phyloP scores from a whole-genome alignment of 2,797 vertebrate species.

The Brachymystax lenok region DNA sequence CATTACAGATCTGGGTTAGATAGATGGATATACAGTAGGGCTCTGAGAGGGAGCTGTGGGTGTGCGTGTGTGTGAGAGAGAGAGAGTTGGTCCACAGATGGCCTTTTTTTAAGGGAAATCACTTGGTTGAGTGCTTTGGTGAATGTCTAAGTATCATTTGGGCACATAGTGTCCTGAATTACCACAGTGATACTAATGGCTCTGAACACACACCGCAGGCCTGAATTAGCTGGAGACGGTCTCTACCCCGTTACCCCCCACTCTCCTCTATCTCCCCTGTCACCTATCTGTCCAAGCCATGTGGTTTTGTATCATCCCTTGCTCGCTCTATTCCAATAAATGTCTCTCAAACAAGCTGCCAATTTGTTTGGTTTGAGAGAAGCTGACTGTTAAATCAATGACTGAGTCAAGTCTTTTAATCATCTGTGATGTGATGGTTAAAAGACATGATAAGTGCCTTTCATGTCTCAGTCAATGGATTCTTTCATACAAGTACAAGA shows the following conservation, averaged over 20 bases:
- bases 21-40: background rate
- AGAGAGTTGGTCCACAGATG: background rate
- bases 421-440: background rate
- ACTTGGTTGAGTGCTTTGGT: constrained; percentile 48
- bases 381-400: background rate
- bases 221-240: constrained; percentile 38
- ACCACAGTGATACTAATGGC: constrained; percentile 57
- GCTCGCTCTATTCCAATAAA: constrained; percentile 3
- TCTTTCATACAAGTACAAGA: background rate
- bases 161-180: constrained; percentile 60
- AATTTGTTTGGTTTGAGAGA: background rate
- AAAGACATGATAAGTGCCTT: background rate
- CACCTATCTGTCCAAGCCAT: too few relatives aligned
- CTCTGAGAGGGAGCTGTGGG: background rate
- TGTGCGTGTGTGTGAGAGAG: too few relatives aligned
- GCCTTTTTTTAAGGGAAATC: background rate
- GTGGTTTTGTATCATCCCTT: background rate
- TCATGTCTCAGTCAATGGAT: background rate
- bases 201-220: background rate
- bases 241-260: too few relatives aligned
- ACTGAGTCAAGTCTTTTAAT: background rate
- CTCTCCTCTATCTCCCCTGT: too few relatives aligned
- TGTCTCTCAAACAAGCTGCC: background rate
- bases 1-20: background rate
- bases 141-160: constrained; percentile 50